Conservation (phyloP, 2,797 vertebrate genomes). For the Tragopan temminckii region DNA sequence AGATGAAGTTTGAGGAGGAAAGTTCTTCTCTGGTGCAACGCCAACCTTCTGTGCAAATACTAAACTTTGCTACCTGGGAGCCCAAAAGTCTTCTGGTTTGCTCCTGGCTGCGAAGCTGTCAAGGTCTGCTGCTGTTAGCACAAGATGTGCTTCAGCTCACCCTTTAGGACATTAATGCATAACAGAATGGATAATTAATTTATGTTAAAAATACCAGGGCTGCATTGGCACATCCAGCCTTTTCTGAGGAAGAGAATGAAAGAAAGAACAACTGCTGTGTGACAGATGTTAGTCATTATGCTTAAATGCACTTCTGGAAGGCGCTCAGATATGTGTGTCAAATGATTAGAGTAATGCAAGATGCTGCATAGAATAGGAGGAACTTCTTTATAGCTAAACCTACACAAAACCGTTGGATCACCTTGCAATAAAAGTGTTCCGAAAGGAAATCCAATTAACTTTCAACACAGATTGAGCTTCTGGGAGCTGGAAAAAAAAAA, state of each 20-base stretch:
- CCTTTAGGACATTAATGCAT: neutral
- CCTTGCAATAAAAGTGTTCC: neutral
- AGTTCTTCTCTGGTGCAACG: neutral
- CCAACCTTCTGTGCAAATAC: neutral
- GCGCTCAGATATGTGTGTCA: fast-evolving
- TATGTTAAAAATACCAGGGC: slow-evolving; percentile 26
- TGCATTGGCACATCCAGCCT: neutral
- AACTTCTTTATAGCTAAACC: neutral
- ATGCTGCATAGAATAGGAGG: neutral
- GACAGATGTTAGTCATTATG: neutral
- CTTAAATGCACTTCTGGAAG: slow-evolving; percentile 13
- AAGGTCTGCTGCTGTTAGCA: neutral
- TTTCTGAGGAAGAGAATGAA: neutral
- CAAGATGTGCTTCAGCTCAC: neutral
- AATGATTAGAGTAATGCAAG: neutral
- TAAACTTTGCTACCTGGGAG: neutral
- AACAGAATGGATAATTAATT: slow-evolving; percentile 41
- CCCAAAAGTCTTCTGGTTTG: neutral
- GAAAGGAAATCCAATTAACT: neutral
- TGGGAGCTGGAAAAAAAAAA: neutral
- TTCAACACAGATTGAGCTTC: neutral
- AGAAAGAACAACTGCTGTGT: neutral
- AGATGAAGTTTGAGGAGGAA: neutral
- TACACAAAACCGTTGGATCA: neutral
- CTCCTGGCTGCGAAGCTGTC: fast-evolving